Evolutionary conservation across 2,888 invertebrate species (phyloP), one percentile per base, ranked within the genome.

Genomic region (Epinotia demarniana): DNA sequence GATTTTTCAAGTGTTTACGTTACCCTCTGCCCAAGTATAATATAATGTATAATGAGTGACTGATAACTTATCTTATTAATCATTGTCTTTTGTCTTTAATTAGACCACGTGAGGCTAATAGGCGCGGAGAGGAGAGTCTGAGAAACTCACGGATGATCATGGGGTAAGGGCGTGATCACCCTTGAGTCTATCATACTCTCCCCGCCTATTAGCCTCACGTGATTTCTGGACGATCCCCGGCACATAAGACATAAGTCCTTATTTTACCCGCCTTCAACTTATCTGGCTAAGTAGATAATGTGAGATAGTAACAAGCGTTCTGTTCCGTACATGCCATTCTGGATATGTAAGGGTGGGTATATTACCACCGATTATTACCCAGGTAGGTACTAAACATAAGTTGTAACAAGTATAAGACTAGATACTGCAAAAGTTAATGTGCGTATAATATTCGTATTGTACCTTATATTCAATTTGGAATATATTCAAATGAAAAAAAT

Each of bases 221-320:
- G n/a, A 53, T 53, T 53, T 53, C 53, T n/a, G 53, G 5, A 53
- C 4, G 53, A 53, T n/a, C n/a, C 2, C 53, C 53, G n/a, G 53
- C 1, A 53, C 49, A 16, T 16, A 5, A 4, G 49, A 53, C 49
- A 16, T 49, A 16, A 16, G 49, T 49, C 16, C 49, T 6, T 49
- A 13, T 16, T 16, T 0, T 13, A 49, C 16, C 23, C 2, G 43
- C 23, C 23, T 49, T 19, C 19, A 23, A 64, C 49, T 64, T 64
- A 49, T 49, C 64, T 49, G 23, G 23, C 8, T 23, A 64, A 16
- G 46, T 49, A 64, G 46, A 64, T 66, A 66, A 66, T 53, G 66
- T 53, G 66, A n/a, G 53, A 18, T 53, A 27, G 53, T 53, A 53
- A 66, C 53, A 66, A 12, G 53, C 66, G 49, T 55, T 55, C 53